Evolutionary conservation across 2,113 vertebrate genomes (phyloP).

Genomic region (Ahaetulla prasina): DNA sequence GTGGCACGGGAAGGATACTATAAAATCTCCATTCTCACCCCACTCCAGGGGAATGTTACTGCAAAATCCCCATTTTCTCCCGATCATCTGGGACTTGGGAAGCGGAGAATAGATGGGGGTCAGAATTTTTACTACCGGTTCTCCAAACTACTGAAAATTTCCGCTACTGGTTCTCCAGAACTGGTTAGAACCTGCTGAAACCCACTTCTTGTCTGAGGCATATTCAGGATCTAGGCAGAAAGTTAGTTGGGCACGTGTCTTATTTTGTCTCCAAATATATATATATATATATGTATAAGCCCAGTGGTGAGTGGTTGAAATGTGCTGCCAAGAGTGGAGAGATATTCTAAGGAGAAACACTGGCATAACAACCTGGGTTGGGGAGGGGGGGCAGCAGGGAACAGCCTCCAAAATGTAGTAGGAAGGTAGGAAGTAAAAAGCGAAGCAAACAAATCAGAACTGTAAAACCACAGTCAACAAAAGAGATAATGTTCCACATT

Average conservation of each 20-base stretch:
- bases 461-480: not conserved
- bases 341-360: not conserved
- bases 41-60: too few species aligned
- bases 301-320: not conserved
- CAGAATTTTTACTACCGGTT: too few species aligned
- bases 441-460: not conserved
- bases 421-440: not conserved
- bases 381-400: not conserved
- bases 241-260: not conserved
- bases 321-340: not conserved
- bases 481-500: not conserved
- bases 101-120: too few species aligned
- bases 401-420: not conserved
- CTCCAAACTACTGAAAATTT: too few species aligned
- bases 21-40: too few species aligned
- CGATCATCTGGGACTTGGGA: too few species aligned
- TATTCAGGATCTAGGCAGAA: not conserved
- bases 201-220: not conserved
- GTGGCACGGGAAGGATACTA: too few species aligned
- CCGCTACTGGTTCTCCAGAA: too few species aligned
- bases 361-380: not conserved
- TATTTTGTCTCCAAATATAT: too few species aligned
- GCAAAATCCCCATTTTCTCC: too few species aligned
- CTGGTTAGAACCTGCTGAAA: too few species aligned
- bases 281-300: too few species aligned